Evolutionary conservation across 1,140 invertebrate species (phyloP), one percentile per base, ranked within the genome.

Genomic region (Drosophila elegans): DNA sequence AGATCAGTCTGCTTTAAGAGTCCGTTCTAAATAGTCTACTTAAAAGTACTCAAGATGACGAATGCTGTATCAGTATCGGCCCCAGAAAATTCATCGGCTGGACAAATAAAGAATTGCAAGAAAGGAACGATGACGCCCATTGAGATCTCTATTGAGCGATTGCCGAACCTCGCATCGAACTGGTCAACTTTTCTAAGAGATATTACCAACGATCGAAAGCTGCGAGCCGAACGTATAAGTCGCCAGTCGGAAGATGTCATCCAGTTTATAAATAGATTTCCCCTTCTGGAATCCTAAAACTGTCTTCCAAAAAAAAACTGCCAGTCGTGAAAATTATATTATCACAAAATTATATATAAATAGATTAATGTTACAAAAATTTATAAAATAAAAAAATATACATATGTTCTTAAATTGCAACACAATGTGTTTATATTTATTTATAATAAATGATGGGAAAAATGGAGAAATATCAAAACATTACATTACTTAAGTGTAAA

Each of bases 161-260:
- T 52, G 49, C 49, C 49, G 2, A 52, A 52, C 5, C 49, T 52
- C 2, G 49, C 49, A 6, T 52, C 49, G 4, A 52, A 52, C 13
- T 52, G 49, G 49, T 52, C 49, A 11, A 52, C 49, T 1, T 52
- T 52, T 21, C 13, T 52, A 12, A 36, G 49, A 16, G 49, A 52
- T 16, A 52, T 52, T 4, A 52, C 49, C n/a, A 52, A 52, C 4
- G 49, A 52, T 13, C 29, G 49, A 12, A 52, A 36, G 10, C 49
- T 52, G 5, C n/a, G 49, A 36, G 49, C 32, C 3, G 49, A 52
- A 7, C 29, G 49, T 3, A 52, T 52, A 21, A 52, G 10, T 21
- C 49, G 49, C n/a, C 49, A 52, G 32, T 52, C 49, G 13, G 49
- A 52, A 36, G 32, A 52, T 36, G 49, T 52, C 32, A 36, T 21